A percentile compares a stretch with the other conserved stretches of the same genome.
phyloP scores from a whole-genome alignment of 2,888 invertebrate species.

The Drosophila mulleri region DNA sequence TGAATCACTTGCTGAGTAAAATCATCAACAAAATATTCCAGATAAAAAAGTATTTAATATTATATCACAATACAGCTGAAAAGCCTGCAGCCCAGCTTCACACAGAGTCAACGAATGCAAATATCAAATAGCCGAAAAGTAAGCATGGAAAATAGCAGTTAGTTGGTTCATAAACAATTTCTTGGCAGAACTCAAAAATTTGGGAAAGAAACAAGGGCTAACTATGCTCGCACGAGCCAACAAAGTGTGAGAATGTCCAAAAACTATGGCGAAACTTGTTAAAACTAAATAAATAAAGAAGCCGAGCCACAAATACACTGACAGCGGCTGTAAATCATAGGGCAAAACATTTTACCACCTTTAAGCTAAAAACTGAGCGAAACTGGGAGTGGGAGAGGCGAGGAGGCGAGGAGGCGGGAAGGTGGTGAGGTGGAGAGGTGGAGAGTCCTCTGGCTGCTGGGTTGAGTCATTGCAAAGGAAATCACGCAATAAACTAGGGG shows the following conservation, averaged over 20 bases:
- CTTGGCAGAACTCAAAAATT: slow-evolving; percentile 1
- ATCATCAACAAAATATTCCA: too few species aligned
- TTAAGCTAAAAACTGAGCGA: slow-evolving; percentile 16
- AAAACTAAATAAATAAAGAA: slow-evolving; percentile 24
- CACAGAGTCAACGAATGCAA: too few species aligned
- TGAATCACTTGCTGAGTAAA: too few species aligned
- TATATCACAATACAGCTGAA: too few species aligned
- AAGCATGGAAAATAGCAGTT: background rate
- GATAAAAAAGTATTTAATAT: too few species aligned
- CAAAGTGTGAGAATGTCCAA: slow-evolving; percentile 17
- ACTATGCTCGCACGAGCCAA: background rate
- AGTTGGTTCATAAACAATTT: background rate
- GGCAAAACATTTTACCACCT: slow-evolving; percentile 62
- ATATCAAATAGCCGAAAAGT: too few species aligned
- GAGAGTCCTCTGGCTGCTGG: background rate
- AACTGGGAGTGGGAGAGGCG: background rate
- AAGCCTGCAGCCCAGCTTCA: too few species aligned
- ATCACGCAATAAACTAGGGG: slow-evolving; percentile 78
- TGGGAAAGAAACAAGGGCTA: background rate
- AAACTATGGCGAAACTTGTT: slow-evolving; percentile 54
- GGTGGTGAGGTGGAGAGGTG: too few species aligned
- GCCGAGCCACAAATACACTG: slow-evolving; percentile 46
- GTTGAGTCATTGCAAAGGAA: slow-evolving; percentile 69
- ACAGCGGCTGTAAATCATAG: slow-evolving; percentile 65
- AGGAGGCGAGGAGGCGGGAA: too few species aligned